Base-by-base conservation (phyloP, 2,113 vertebrate genomes). In the Telmatochromis brichardi region DNA sequence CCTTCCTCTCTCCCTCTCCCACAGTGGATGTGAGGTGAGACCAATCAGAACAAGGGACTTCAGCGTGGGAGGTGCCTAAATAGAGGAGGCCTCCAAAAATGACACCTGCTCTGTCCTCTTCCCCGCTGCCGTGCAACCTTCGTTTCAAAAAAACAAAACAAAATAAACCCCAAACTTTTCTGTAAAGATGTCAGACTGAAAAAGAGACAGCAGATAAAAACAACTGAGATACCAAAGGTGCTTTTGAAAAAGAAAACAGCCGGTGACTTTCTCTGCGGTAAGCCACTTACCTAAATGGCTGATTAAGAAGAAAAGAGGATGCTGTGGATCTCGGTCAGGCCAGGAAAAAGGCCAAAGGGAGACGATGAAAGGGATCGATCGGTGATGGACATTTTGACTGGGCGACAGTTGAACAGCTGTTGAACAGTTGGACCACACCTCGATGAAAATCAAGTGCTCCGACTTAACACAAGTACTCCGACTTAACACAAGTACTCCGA, bases 11-110 rank as follows among this genome's bases (percentile, higher is more conserved):
- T 15, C 33, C 4, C 65, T 89, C 54, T 88, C 93, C 82, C 42
- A 86, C 96, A 95, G 96, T 98, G 97, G 98, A 99, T 94, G 97
- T 99, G 96, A 99, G 98, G 98, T 99, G 98, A 99, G 96, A 97
- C 96, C 95, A 94, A 96, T 94, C 96, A 95, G 85, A 89, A 42
- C 89, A 96, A 96, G 90, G 94, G 96, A 97, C 95, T 96, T 96
- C 95, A 95, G 92, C 95, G 95, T 96, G 96, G 97, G 97, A 96
- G 96, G 96, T 94, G 96, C 63, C 89, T 84, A 68, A 87, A 81
- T 28, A 60, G 86, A 92, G 88, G 88, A 89, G 9, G 26, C 88
- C 73, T 45, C 53, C 82, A 84, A 81, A 81, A 65, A 81, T 85
- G 89, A 90, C 81, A 78, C 89, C 86, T 81, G 86, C 91, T 83